These are phyloP conservation scores for Nomada ferruginata DNA, from an alignment of 2,888 invertebrate species.

Conservation along the genomic window DNA sequence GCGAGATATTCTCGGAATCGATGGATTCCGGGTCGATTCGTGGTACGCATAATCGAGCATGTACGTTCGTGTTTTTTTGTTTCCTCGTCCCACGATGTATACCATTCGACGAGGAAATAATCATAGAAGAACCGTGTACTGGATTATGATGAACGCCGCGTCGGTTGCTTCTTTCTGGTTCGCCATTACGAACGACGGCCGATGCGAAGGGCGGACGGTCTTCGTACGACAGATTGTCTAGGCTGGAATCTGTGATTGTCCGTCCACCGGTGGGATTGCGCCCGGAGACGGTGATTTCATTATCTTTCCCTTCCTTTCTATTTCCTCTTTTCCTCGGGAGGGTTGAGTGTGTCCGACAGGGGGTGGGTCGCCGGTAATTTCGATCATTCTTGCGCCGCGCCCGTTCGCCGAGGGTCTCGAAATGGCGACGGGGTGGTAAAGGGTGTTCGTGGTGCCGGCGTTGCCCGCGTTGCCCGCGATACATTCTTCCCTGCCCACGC, in stretches of 20 bases:
- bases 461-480: neutral
- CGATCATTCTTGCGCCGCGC: slow-evolving; percentile 11
- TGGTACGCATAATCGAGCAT: neutral
- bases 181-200: neutral
- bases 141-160: neutral
- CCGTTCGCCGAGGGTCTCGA: neutral
- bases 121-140: neutral
- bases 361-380: neutral
- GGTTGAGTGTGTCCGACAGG: neutral
- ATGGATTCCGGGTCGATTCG: neutral
- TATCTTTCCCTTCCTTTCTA: neutral
- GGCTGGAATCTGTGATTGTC: slow-evolving; percentile 27
- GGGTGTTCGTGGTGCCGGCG: neutral
- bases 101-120: slow-evolving; percentile 1
- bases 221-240: slow-evolving; percentile 5
- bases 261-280: slow-evolving; percentile 28
- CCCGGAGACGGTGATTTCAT: slow-evolving; percentile 13
- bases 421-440: neutral
- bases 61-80: slow-evolving; percentile 6
- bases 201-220: neutral
- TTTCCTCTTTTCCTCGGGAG: neutral
- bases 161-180: neutral
- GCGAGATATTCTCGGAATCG: neutral
- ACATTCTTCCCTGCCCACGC: neutral
- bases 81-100: neutral